Evolutionary conservation across 2,113 vertebrate species (phyloP).

Genomic region (Cyprinus carpio): DNA sequence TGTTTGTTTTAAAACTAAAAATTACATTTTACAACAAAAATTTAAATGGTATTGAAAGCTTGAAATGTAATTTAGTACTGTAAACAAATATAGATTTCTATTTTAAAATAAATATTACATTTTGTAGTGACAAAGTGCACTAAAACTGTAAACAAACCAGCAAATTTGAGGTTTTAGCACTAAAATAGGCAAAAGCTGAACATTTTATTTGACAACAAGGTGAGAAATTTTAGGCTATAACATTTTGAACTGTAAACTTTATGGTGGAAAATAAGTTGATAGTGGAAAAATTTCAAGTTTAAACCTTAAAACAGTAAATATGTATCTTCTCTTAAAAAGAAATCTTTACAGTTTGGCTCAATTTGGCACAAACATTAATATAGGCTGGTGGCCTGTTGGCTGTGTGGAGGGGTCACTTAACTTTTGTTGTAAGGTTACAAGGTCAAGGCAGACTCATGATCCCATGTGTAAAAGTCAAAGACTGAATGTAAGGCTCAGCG

Average conservation of each 20-base stretch:
- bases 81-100: neutral
- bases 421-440: slow-evolving; percentile 1
- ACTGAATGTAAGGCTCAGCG: neutral
- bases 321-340: neutral
- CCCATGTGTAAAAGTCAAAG: neutral
- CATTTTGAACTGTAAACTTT: neutral
- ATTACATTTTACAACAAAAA: neutral
- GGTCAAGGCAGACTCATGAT: neutral
- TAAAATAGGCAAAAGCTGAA: neutral
- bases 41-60: neutral
- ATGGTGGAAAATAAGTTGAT: neutral
- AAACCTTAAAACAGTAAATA: neutral
- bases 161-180: neutral
- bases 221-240: neutral
- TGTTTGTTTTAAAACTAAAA: neutral
- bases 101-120: neutral
- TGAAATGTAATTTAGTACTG: neutral
- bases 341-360: neutral
- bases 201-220: neutral
- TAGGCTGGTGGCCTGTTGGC: neutral
- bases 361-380: neutral
- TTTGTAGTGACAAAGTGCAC: neutral
- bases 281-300: neutral
- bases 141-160: neutral
- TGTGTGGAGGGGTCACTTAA: neutral